Conservation (phyloP, 2,888 invertebrate species). For the Physocephala rufipes region DNA sequence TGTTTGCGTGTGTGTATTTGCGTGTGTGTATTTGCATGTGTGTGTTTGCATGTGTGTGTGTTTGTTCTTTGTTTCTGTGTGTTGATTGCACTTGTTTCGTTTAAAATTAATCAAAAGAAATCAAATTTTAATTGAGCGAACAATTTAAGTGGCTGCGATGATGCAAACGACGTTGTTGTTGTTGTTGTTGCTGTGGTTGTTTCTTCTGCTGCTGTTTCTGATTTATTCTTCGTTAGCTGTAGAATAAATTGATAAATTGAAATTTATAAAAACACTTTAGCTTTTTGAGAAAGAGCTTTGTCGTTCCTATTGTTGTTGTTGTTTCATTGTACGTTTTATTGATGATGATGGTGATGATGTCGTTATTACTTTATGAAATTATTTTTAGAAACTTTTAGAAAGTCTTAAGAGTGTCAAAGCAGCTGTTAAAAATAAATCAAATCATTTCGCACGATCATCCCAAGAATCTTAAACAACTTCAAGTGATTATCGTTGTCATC, state of each 20-base stretch:
- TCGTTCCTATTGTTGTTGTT: not conserved
- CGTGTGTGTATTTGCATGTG: no score
- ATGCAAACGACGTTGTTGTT: not conserved
- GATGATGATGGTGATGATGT: not conserved
- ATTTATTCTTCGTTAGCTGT: not conserved
- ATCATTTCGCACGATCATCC: no score
- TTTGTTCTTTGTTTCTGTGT: not conserved
- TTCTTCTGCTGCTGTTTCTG: not conserved
- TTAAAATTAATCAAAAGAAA: conserved; percentile 28
- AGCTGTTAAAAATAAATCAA: no score
- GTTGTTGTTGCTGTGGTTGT: not conserved
- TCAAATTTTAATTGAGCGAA: conserved; percentile 31
- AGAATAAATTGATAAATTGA: not conserved
- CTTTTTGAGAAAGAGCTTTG: no score
- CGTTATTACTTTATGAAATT: not conserved
- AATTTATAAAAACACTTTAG: not conserved
- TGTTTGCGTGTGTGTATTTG: no score
- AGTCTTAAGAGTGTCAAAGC: no score
- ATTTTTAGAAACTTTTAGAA: no score
- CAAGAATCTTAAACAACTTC: no score
- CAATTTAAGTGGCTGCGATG: not conserved
- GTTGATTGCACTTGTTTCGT: conserved; percentile 18
- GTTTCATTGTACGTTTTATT: not conserved
- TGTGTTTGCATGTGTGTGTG: no score
- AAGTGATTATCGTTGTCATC: not conserved